Evolutionary conservation across 2,888 invertebrate genomes (phyloP).

Genomic region (Allolobophora icterica): DNA sequence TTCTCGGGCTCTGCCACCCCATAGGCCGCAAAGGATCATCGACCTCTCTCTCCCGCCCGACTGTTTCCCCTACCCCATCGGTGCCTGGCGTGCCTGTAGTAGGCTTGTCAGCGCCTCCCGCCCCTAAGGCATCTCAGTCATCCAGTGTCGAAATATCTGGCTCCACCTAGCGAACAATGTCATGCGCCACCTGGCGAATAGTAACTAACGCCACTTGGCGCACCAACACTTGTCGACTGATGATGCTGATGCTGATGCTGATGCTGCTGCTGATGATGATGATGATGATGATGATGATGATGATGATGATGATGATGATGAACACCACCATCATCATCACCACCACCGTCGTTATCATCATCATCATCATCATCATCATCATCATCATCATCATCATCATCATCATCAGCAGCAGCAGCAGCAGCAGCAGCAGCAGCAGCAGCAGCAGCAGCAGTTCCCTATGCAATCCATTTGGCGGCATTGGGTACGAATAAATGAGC

Average conservation of each 20-base stretch:
- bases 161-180: background rate
- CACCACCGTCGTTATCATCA: too few relatives aligned
- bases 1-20: background rate
- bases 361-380: too few relatives aligned
- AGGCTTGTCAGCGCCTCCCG: background rate
- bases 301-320: too few relatives aligned
- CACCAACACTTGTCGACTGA: background rate
- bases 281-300: too few relatives aligned
- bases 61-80: background rate
- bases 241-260: too few relatives aligned
- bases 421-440: too few relatives aligned
- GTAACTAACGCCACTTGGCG: background rate
- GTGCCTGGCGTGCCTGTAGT: background rate
- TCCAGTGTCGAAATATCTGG: background rate
- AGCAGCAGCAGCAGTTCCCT: too few relatives aligned
- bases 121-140: background rate
- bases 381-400: too few relatives aligned
- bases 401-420: too few relatives aligned
- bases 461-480: too few relatives aligned
- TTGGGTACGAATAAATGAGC: too few relatives aligned
- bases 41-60: background rate
- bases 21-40: background rate
- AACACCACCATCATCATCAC: too few relatives aligned
- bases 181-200: constrained; percentile 3
- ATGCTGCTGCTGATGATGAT: background rate